Percentiles rank a stretch among this genome's conserved stretches.
Evolutionary conservation across 1,140 invertebrate species (phyloP).

Genomic region (Macrobrachium rosenbergii): DNA sequence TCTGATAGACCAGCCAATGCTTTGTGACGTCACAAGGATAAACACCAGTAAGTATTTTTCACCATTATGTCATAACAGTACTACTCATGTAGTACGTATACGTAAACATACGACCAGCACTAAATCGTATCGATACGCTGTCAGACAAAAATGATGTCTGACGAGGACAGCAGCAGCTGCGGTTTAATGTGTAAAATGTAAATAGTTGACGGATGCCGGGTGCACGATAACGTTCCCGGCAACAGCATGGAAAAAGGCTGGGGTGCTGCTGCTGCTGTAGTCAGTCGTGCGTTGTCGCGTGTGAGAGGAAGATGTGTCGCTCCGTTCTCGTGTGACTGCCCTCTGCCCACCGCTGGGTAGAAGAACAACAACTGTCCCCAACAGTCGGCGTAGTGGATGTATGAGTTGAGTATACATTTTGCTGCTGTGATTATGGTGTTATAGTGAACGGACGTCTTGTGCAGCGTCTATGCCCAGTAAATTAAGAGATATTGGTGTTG

Average conservation of each 20-base stretch:
- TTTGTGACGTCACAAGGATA: constrained; percentile 54
- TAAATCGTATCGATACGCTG: not conserved
- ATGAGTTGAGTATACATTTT: constrained; percentile 7
- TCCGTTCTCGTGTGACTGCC: constrained; percentile 55
- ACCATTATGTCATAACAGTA: too few relatives aligned
- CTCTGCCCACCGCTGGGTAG: constrained; percentile 36
- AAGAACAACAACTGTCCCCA: not conserved
- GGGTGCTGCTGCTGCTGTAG: not conserved
- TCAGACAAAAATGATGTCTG: too few relatives aligned
- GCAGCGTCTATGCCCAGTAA: not conserved
- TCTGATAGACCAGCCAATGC: constrained; percentile 44
- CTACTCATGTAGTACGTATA: not conserved
- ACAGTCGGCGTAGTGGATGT: constrained; percentile 32
- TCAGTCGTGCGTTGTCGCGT: constrained; percentile 48
- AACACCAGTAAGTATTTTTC: not conserved
- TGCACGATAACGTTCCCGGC: constrained; percentile 38
- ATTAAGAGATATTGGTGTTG: too few relatives aligned
- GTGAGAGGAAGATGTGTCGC: constrained; percentile 47
- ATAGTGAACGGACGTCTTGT: constrained; percentile 25
- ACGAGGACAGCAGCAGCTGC: too few relatives aligned
- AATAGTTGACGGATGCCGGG: not conserved
- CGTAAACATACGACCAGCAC: not conserved
- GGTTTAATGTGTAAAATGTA: too few relatives aligned
- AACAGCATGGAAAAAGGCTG: constrained; percentile 38
- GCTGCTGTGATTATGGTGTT: constrained; percentile 31